Base-by-base conservation (phyloP, 1,140 invertebrate species). In the Drosophila equinoxialis region DNA sequence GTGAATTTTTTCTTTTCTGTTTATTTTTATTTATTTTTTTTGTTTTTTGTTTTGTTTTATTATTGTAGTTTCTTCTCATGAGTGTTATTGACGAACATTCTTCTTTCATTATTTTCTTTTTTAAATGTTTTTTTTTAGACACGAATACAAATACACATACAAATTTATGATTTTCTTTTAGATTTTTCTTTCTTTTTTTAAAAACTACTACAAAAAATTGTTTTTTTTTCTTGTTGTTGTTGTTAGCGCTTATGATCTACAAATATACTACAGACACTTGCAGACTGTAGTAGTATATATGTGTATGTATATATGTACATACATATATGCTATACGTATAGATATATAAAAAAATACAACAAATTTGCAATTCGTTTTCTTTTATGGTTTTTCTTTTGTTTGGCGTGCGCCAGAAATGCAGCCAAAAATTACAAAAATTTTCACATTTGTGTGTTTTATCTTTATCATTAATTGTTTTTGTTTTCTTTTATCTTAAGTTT, bases 341-440 rank as follows among this genome's bases (percentile, higher is more conserved):
- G 79, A 60, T 68, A 70, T 87, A 86, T 85, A 87, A 83, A 86
- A 86, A 86, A 86, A 86, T 86, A 86, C 84, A 86, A 86, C 83
- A 86, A 86, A 82, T 86, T 86, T 86, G 75, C 76, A 82, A 86
- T 86, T 87, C 77, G 83, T 86, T 86, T 83, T 80, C 65, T 67
- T 86, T 59, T 77, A 39, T 30, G 55, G 68, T 39, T 66, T 66
- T 60, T 58, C 10, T 62, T 62, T 65, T 51, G 8, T 64, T 55
- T 37, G 57, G 62, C 26, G 68, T 74, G 68, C 68, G 68, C 68
- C 71, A 60, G 68, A 71, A 74, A 71, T 71, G 72, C 72, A 74
- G 72, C 58, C 62, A 37, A 51, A 65, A 48, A 71, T 70, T 61
- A 8, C 54, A 57, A 23, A 23, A 65, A 37, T 35, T 26, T 30